Evolutionary conservation across 2,888 invertebrate genomes (phyloP), one percentile per base, ranked within the genome.

Genomic region (Drosophila acutilabella): DNA sequence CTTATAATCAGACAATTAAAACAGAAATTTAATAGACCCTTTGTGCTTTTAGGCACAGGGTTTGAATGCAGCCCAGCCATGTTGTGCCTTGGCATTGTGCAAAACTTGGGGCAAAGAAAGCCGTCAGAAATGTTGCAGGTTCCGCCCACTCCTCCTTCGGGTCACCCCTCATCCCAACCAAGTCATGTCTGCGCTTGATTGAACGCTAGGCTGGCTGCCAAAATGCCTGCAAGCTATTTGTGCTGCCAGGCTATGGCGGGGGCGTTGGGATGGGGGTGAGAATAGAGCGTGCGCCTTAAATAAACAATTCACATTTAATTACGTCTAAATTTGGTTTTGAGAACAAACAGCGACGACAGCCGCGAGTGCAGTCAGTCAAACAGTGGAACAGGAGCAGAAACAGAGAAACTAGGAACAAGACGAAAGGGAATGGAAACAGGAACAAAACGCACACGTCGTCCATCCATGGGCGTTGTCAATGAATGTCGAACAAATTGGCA

Each of bases 241-340:
- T 42, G 64, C 58, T 53, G 56, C 42, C 45, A 6, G 1, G 20
- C 13, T 41, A 8, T 8, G 1, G 14, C 16, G 16, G 11, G 38
- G n/a, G 8, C 10, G 18, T 5, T 20, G 33, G 8, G 50, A 0
- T 16, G 33, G 18, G 2, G 14, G 40, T 11, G 30, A 18, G 51
- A 45, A 51, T 40, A 64, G 85, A 83, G 80, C 89, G 89, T 89
- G 90, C 78, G 88, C 85, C 89, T 82, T 89, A 88, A 90, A 90
- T 90, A 90, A 90, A 90, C 89, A 90, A 88, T 90, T 90, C 89
- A 89, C 90, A 90, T 90, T 90, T 90, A 90, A 90, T 90, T 90
- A 90, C 82, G 90, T 89, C 89, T 90, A 90, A 90, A 90, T 90
- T 90, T 90, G 90, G 90, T 90, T 90, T 86, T 74, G 82, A 83